These are phyloP conservation scores for Megamerina dolium DNA, from an alignment of 2,888 invertebrate species.

Conservation along the genomic window DNA sequence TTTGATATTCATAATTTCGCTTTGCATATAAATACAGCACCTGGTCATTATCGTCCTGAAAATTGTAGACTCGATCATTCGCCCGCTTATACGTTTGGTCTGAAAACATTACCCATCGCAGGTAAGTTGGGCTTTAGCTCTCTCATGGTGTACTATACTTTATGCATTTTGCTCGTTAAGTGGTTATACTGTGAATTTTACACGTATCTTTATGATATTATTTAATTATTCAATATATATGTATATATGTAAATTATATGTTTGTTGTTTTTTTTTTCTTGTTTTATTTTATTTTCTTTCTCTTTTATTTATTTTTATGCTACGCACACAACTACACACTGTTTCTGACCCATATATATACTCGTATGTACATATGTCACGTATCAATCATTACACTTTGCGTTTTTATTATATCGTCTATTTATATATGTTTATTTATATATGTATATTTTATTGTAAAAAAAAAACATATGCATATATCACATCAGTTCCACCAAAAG, in stretches of 20 bases:
- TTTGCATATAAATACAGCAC: conserved; percentile 43
- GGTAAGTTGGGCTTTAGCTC: conserved; percentile 32
- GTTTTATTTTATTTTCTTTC: conserved; percentile 8
- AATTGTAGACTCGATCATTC: conserved; percentile 47
- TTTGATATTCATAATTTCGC: conserved; percentile 6
- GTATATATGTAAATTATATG: neutral
- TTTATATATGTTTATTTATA: conserved; percentile 11
- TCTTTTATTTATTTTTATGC: conserved; percentile 4
- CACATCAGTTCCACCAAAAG: conserved; percentile 30
- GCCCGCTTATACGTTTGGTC: conserved; percentile 56
- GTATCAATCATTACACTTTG: conserved; percentile 25
- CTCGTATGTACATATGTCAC: conserved; percentile 17
- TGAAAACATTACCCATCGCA: conserved; percentile 47
- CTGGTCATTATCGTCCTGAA: conserved; percentile 59
- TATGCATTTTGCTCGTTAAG: conserved; percentile 8
- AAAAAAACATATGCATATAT: conserved; percentile 1
- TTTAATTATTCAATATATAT: neutral
- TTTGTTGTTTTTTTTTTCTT: conserved; percentile 4
- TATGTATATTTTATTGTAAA: conserved; percentile 11
- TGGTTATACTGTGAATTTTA: neutral
- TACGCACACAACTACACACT: neutral
- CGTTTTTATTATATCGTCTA: conserved; percentile 1
- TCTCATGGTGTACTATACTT: too few relatives aligned
- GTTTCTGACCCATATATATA: neutral
- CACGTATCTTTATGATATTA: too few relatives aligned